A percentile compares a stretch with the other conserved stretches of the same genome.
phyloP scores from a whole-genome alignment of 2,888 invertebrate species.

The Leptura quadrifasciata region DNA sequence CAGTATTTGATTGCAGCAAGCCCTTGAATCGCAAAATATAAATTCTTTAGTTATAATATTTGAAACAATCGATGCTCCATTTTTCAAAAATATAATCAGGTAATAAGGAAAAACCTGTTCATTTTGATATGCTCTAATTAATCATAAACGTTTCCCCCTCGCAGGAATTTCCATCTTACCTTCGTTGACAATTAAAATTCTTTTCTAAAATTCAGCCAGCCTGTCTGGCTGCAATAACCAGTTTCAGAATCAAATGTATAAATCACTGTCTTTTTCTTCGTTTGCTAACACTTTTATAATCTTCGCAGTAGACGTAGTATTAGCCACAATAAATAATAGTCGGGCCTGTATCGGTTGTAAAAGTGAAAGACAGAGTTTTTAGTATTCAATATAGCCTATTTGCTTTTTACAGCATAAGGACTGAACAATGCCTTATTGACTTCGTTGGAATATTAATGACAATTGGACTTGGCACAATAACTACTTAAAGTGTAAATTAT shows the following conservation, averaged over 20 bases:
- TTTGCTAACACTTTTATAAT: not conserved
- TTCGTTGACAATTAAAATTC: not conserved
- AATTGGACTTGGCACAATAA: conserved; percentile 33
- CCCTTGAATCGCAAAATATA: too few relatives aligned
- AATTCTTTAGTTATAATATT: too few relatives aligned
- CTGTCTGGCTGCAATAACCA: conserved; percentile 6
- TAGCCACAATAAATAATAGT: conserved; percentile 32
- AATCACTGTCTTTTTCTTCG: conserved; percentile 12
- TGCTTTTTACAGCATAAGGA: conserved; percentile 36
- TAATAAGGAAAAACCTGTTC: too few relatives aligned
- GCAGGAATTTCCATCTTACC: not conserved
- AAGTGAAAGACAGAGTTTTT: conserved; percentile 43
- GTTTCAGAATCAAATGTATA: conserved; percentile 18
- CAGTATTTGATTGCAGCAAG: too few relatives aligned
- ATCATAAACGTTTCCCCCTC: not conserved
- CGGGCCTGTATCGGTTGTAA: conserved; percentile 28
- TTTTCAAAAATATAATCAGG: too few relatives aligned
- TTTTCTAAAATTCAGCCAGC: not conserved
- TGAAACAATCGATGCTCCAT: too few relatives aligned
- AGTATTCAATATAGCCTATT: conserved; percentile 38
- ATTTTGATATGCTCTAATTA: too few relatives aligned
- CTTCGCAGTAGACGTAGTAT: conserved; percentile 25
- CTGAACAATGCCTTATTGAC: conserved; percentile 43
- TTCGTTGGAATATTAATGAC: conserved; percentile 53
- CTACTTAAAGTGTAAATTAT: conserved; percentile 47